These are phyloP conservation scores for Panthera uncia DNA, from an alignment of 2,113 vertebrate species.

Conservation along the genomic window DNA sequence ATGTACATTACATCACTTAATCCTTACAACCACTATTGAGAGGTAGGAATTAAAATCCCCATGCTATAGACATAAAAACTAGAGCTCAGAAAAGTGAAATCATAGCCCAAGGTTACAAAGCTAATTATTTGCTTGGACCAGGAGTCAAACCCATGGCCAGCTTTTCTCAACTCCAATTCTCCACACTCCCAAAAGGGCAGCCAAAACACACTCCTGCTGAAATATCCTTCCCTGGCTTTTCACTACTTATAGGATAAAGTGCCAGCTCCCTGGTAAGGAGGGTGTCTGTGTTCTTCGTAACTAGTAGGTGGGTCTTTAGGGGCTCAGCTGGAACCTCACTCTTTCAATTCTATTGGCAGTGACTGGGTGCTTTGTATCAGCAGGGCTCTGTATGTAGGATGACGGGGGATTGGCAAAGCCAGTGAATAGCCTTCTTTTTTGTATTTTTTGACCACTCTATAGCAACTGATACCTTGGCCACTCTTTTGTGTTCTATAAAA, in stretches of 20 bases:
- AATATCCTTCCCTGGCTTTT: not conserved
- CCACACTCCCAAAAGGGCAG: not conserved
- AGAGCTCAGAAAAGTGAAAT: slow-evolving; percentile 2
- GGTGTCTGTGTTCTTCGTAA: not conserved
- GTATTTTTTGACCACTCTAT: not conserved
- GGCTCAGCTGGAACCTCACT: not conserved
- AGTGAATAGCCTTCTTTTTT: not conserved
- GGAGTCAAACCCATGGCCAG: not conserved
- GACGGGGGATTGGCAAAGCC: not conserved
- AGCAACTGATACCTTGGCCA: not conserved
- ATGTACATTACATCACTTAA: not conserved
- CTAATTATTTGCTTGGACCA: not conserved
- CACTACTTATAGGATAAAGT: not conserved
- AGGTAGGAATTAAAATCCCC: not conserved
- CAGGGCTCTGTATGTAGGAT: not conserved
- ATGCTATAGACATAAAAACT: not conserved
- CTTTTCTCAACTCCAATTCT: not conserved
- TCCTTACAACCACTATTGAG: not conserved
- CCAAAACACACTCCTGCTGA: not conserved
- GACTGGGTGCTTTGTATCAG: not conserved
- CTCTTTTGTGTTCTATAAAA: not conserved
- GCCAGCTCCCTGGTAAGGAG: not conserved
- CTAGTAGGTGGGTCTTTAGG: not conserved
- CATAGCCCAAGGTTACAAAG: not conserved
- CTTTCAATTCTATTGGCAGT: not conserved